Percentiles rank a stretch among this genome's conserved stretches.
Evolutionary conservation across 2,888 invertebrate genomes (phyloP).

Genomic region (Catocala nupta): DNA sequence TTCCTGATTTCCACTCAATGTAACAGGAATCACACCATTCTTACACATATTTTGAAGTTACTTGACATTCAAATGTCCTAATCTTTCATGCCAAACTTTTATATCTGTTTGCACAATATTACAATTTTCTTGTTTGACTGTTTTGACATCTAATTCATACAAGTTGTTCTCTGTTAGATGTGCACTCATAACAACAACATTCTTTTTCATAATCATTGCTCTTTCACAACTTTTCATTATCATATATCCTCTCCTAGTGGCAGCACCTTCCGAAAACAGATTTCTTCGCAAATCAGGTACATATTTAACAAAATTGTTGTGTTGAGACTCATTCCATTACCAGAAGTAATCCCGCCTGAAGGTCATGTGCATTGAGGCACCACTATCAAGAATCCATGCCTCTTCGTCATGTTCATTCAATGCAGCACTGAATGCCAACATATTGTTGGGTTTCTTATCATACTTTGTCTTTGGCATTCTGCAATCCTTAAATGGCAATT

Average conservation of each 20-base stretch:
- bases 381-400: slow-evolving; percentile 9
- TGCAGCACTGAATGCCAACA: slow-evolving; percentile 8
- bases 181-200: slow-evolving; percentile 30
- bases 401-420: neutral
- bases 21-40: slow-evolving; percentile 23
- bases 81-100: slow-evolving; percentile 37
- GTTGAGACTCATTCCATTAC: neutral
- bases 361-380: slow-evolving; percentile 8
- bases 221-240: no score
- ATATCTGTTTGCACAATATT: slow-evolving; percentile 24
- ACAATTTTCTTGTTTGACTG: slow-evolving; percentile 8
- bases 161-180: slow-evolving; percentile 35
- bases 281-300: slow-evolving; percentile 59
- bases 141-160: slow-evolving; percentile 35
- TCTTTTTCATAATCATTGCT: slow-evolving; percentile 29
- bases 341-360: neutral
- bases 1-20: slow-evolving; percentile 11
- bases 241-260: slow-evolving; percentile 50
- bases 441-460: slow-evolving; percentile 5
- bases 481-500: no score
- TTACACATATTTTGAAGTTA: slow-evolving; percentile 39
- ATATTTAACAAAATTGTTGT: slow-evolving; percentile 18
- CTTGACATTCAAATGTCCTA: slow-evolving; percentile 40
- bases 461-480: neutral
- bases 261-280: slow-evolving; percentile 59